phyloP scores from a whole-genome alignment of 2,888 invertebrate species.

The Oegoconia quadripuncta region DNA sequence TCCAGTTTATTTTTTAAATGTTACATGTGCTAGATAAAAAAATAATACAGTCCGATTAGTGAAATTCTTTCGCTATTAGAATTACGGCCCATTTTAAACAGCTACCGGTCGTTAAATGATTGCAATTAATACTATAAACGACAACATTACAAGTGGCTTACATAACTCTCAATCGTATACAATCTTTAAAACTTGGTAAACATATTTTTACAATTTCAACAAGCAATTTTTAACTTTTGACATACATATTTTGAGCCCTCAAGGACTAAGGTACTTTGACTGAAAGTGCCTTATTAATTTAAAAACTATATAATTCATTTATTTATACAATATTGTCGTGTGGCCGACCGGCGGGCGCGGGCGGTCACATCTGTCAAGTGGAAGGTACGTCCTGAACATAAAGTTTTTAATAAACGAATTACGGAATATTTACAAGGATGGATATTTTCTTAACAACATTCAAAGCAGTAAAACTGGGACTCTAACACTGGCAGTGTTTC shows the following conservation, averaged over 20 bases:
- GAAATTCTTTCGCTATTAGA: conserved; percentile 55
- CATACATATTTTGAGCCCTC: conserved; percentile 40
- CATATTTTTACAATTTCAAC: conserved; percentile 65
- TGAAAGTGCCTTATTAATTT: conserved; percentile 63
- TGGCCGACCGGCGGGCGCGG: conserved; percentile 29
- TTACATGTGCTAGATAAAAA: conserved; percentile 78
- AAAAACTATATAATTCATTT: conserved; percentile 66
- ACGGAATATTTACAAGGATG: conserved; percentile 16
- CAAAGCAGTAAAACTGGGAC: neutral
- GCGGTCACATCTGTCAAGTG: conserved; percentile 32
- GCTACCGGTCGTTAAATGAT: conserved; percentile 16
- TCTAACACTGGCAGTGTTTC: conserved; percentile 2
- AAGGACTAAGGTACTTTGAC: conserved; percentile 44
- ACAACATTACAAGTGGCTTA: conserved; percentile 39
- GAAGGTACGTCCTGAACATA: conserved; percentile 39
- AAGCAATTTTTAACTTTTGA: conserved; percentile 55
- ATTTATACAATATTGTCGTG: conserved; percentile 42
- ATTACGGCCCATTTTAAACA: conserved; percentile 1
- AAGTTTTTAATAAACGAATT: conserved; percentile 19
- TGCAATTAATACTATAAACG: conserved; percentile 34
- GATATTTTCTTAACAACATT: neutral
- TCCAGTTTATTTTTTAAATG: conserved; percentile 75
- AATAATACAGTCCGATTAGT: conserved; percentile 77
- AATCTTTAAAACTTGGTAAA: conserved; percentile 58
- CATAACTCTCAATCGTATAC: conserved; percentile 37